Conservation (phyloP, 2,113 vertebrate species). For the Melanerpes aurifrons region DNA sequence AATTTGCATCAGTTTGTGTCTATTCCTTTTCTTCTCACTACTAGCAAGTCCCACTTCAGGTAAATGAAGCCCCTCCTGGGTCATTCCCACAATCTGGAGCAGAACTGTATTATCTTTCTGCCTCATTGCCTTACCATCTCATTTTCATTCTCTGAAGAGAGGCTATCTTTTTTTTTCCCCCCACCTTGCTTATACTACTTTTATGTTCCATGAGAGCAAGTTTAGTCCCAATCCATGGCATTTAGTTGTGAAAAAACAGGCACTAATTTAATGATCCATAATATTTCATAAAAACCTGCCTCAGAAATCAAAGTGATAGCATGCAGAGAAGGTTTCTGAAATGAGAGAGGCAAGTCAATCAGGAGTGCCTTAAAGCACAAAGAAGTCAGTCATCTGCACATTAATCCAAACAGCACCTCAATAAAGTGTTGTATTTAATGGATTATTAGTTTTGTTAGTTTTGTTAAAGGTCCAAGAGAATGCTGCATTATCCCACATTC, state of each 20-base stretch:
- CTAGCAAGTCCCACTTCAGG: constrained; percentile 22
- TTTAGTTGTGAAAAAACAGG: constrained; percentile 42
- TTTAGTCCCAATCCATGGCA: constrained; percentile 27
- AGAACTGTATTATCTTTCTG: constrained; percentile 64
- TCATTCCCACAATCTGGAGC: constrained; percentile 36
- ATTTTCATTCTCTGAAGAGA: constrained; percentile 54
- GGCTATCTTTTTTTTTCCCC: constrained; percentile 9
- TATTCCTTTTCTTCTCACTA: background rate
- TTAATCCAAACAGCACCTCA: constrained; percentile 39
- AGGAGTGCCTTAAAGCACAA: constrained; percentile 26
- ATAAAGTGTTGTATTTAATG: constrained; percentile 18
- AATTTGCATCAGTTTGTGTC: background rate
- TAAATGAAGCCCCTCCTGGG: constrained; percentile 41
- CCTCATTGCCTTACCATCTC: constrained; percentile 58
- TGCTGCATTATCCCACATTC: background rate
- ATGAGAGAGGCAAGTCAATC: constrained; percentile 7
- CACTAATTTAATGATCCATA: constrained; percentile 48
- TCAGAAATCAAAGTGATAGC: constrained; percentile 55
- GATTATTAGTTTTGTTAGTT: constrained; percentile 25
- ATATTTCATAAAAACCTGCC: constrained; percentile 40
- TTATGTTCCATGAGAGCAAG: constrained; percentile 40
- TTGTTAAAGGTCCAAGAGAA: constrained; percentile 22
- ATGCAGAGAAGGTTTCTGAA: constrained; percentile 12
- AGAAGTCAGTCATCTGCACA: constrained; percentile 13
- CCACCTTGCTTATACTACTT: constrained; percentile 45